Evolutionary conservation across 2,888 invertebrate species (phyloP).

Genomic region (Pseudococcus viburni): DNA sequence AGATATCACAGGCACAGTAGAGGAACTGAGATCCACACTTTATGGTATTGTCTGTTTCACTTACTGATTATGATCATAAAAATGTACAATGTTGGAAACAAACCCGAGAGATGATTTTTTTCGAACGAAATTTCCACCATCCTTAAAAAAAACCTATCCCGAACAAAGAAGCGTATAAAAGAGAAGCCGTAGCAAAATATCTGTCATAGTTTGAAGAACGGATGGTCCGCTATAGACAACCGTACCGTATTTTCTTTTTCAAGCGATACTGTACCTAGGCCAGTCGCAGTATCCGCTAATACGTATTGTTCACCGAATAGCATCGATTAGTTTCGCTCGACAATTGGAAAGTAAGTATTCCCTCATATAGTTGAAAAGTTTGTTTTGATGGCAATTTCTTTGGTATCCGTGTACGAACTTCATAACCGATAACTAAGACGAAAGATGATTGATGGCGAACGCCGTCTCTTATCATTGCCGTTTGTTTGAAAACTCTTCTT

Average conservation of each 20-base stretch:
- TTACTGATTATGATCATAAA: not conserved
- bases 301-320: conserved; percentile 62
- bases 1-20: no score
- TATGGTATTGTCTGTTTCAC: not conserved
- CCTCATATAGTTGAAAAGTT: conserved; percentile 59
- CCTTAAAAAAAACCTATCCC: not conserved
- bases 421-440: conserved; percentile 49
- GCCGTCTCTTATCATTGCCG: conserved; percentile 39
- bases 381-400: conserved; percentile 66
- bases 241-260: conserved; percentile 51
- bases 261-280: conserved; percentile 45
- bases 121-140: conserved; percentile 18
- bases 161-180: conserved; percentile 48
- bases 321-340: conserved; percentile 63
- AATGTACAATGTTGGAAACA: conserved; percentile 19
- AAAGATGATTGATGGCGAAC: conserved; percentile 62
- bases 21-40: not conserved
- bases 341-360: conserved; percentile 63
- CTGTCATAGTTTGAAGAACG: conserved; percentile 61
- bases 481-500: conserved; percentile 54
- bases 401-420: conserved; percentile 45
- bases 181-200: conserved; percentile 63
- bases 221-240: conserved; percentile 60
- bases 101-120: not conserved
- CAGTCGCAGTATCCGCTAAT: conserved; percentile 60